phyloP scores from a whole-genome alignment of 2,888 invertebrate species.

The Oscheius sp. region DNA sequence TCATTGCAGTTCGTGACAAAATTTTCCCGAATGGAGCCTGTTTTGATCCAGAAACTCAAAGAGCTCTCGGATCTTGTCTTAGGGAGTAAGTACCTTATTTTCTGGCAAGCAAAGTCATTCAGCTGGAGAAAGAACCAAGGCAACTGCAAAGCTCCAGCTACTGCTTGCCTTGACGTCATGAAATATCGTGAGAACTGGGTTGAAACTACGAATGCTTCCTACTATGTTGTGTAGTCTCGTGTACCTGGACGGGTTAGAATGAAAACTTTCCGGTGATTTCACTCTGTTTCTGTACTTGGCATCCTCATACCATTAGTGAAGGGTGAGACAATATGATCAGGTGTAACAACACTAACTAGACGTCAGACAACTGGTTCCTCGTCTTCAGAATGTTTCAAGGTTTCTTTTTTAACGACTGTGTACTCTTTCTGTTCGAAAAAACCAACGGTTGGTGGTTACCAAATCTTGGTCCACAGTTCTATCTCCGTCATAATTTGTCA shows the following conservation, averaged over 20 bases:
- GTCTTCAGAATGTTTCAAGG: too few relatives aligned
- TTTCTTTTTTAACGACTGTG: too few relatives aligned
- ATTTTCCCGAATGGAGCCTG: conserved; percentile 33
- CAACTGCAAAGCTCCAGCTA: conserved; percentile 33
- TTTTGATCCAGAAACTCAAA: conserved; percentile 31
- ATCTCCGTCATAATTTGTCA: background rate
- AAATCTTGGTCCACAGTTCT: too few relatives aligned
- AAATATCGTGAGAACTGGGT: conserved; percentile 26
- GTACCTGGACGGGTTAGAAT: background rate
- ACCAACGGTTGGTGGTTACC: too few relatives aligned
- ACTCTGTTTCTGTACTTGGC: background rate
- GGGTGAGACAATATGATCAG: conserved; percentile 18
- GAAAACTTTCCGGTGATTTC: conserved; percentile 13
- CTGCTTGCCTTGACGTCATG: conserved; percentile 24
- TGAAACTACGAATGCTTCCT: background rate
- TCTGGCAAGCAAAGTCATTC: background rate
- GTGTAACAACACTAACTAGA: conserved; percentile 25
- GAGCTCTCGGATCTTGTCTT: conserved; percentile 21
- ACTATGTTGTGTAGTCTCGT: conserved; percentile 1
- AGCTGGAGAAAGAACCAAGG: conserved; percentile 29
- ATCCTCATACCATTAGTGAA: background rate
- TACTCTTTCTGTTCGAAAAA: too few relatives aligned
- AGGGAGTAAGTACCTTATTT: conserved; percentile 1
- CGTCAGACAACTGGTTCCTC: conserved; percentile 17
- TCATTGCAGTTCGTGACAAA: background rate